Conservation (phyloP, 2,888 invertebrate species). For the Eremobia ochroleuca region DNA sequence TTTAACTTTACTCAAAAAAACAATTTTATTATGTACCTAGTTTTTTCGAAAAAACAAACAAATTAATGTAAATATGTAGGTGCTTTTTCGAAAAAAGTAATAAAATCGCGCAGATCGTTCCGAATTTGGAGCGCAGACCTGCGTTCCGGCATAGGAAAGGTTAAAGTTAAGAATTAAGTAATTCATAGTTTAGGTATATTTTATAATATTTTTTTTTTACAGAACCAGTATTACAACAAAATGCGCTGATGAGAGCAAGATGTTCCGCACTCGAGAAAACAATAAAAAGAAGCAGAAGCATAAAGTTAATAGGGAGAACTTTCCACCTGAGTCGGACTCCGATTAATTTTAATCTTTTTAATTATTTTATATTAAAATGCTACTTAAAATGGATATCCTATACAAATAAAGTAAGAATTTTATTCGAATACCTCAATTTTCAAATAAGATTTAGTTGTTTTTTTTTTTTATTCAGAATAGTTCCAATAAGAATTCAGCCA, state of each 20-base stretch:
- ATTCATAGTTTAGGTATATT: not conserved
- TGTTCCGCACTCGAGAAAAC: conserved; percentile 82
- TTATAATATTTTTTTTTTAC: conserved; percentile 25
- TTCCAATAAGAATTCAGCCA: no score
- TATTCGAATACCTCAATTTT: not conserved
- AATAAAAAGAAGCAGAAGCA: conserved; percentile 70
- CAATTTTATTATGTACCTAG: no score
- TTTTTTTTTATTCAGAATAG: not conserved
- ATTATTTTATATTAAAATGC: not conserved
- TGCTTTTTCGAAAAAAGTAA: no score
- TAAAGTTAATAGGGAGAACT: conserved; percentile 71
- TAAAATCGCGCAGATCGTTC: no score
- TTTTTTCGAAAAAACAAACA: no score
- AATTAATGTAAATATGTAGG: no score
- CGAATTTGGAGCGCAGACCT: no score
- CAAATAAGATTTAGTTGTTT: not conserved
- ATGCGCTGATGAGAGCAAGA: conserved; percentile 92
- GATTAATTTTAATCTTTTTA: conserved; percentile 58
- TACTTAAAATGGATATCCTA: not conserved
- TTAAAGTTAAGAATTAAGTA: not conserved
- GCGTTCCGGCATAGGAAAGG: no score
- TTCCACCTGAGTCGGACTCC: conserved; percentile 68
- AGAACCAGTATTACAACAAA: conserved; percentile 92
- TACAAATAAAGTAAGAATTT: conserved; percentile 11
- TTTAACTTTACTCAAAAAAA: no score